Percentiles rank a stretch among this genome's conserved stretches.
Conservation (phyloP, 2,888 invertebrate genomes). For the Podabrus alpinus region DNA sequence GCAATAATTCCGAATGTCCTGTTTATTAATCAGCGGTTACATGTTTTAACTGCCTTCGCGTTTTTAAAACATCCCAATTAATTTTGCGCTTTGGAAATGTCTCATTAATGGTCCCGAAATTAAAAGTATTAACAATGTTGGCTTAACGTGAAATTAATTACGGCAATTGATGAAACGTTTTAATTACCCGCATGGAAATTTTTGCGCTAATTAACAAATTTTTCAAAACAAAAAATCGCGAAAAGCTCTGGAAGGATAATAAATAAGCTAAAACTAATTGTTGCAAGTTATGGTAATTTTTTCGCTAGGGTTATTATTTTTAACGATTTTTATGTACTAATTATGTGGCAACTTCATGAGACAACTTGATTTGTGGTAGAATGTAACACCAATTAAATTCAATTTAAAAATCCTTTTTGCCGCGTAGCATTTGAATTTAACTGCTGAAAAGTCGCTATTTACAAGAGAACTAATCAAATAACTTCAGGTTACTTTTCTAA, state of each 20-base stretch:
- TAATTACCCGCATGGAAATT: background rate
- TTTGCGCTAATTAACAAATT: background rate
- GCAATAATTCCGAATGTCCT: too few relatives aligned
- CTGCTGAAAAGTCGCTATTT: background rate
- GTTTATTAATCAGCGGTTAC: background rate
- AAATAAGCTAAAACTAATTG: background rate
- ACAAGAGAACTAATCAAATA: background rate
- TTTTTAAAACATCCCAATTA: background rate
- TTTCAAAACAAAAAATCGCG: background rate
- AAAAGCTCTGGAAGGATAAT: background rate
- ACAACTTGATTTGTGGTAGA: constrained; percentile 12
- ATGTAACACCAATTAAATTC: constrained; percentile 11
- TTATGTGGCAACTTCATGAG: background rate
- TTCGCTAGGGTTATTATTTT: background rate
- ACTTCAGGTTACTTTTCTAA: background rate
- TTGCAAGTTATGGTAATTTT: background rate
- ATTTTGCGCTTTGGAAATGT: background rate
- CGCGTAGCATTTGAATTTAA: background rate
- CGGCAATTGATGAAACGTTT: background rate
- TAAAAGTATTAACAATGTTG: background rate
- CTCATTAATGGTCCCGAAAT: background rate
- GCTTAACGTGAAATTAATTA: background rate
- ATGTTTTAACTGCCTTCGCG: background rate
- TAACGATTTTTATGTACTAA: background rate
- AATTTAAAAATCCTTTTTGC: background rate